Conservation (phyloP, 2,888 invertebrate species). For the Rotaria magnacalcarata region DNA sequence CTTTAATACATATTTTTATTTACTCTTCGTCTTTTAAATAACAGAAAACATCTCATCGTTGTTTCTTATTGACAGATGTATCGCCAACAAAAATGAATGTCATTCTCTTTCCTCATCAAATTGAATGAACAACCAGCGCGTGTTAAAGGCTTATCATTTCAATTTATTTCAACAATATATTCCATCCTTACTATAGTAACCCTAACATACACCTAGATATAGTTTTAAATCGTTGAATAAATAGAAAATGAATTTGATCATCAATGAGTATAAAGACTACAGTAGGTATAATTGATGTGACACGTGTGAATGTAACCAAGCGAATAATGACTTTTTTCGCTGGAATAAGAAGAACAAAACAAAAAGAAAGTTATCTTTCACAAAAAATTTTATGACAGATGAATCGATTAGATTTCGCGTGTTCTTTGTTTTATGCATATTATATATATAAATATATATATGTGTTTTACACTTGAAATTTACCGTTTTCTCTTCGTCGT, state of each 20-base stretch:
- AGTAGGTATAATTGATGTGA: constrained; percentile 10
- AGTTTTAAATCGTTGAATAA: constrained; percentile 28
- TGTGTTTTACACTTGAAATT: constrained; percentile 26
- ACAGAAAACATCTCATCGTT: constrained; percentile 3
- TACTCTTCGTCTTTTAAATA: constrained; percentile 22
- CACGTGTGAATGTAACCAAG: constrained; percentile 22
- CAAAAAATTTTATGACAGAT: constrained; percentile 1
- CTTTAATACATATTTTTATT: neutral
- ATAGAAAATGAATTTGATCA: constrained; percentile 26
- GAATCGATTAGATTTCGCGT: constrained; percentile 22
- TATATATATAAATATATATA: too few species aligned
- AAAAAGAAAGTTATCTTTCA: constrained; percentile 15
- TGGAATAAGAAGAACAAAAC: neutral
- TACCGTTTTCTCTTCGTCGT: neutral
- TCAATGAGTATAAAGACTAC: neutral
- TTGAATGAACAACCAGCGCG: neutral
- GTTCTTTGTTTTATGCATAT: neutral
- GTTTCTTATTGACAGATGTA: constrained; percentile 36
- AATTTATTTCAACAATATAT: constrained; percentile 36
- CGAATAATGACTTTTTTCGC: constrained; percentile 3
- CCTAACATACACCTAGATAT: neutral
- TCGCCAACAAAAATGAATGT: constrained; percentile 26
- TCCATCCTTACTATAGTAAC: constrained; percentile 18
- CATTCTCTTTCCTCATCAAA: constrained; percentile 13
- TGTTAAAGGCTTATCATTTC: constrained; percentile 36